Evolutionary conservation across 2,888 invertebrate species (phyloP).

Genomic region (Augiades crinisus): DNA sequence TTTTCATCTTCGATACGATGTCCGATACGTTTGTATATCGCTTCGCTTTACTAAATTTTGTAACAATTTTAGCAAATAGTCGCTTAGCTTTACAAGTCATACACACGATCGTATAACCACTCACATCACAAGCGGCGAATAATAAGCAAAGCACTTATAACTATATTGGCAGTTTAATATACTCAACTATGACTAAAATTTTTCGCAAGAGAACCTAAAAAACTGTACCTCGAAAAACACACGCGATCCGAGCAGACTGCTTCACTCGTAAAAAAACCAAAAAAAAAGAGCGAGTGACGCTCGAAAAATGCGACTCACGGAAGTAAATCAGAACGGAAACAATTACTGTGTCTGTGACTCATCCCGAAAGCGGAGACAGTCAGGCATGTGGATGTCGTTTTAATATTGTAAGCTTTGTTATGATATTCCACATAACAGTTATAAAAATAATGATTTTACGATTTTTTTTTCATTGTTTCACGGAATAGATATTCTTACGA

Average conservation of each 20-base stretch:
- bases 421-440: neutral
- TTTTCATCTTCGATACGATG: constrained; percentile 13
- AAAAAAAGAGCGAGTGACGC: constrained; percentile 17
- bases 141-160: constrained; percentile 52
- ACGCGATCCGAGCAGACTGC: constrained; percentile 19
- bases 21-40: constrained; percentile 19
- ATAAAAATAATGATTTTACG: neutral
- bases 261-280: constrained; percentile 22
- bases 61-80: constrained; percentile 31
- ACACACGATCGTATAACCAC: constrained; percentile 33
- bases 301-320: constrained; percentile 25
- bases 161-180: constrained; percentile 55
- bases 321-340: constrained; percentile 26
- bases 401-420: constrained; percentile 10
- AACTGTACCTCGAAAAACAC: constrained; percentile 22
- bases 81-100: constrained; percentile 37
- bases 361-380: constrained; percentile 9
- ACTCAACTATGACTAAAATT: constrained; percentile 42
- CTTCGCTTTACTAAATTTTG: constrained; percentile 27
- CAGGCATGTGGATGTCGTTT: constrained; percentile 13
- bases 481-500: too few species aligned
- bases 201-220: constrained; percentile 29
- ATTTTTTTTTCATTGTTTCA: too few species aligned
- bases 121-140: constrained; percentile 36
- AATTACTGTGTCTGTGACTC: constrained; percentile 24